These are phyloP conservation scores for Steatornis caripensis DNA, from an alignment of 2,113 vertebrate genomes.

Conservation along the genomic window DNA sequence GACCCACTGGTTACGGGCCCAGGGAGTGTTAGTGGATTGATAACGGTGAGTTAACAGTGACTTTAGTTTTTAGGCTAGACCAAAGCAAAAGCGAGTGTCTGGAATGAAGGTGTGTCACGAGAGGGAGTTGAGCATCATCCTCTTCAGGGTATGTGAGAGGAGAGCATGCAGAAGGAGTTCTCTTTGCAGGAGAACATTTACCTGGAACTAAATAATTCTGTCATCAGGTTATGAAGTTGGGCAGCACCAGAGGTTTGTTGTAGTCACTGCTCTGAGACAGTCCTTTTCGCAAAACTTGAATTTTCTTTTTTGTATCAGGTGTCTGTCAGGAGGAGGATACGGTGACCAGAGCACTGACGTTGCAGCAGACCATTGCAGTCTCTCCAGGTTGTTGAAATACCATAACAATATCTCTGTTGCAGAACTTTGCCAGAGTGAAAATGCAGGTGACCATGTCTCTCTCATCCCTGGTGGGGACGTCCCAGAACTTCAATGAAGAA, in stretches of 20 bases:
- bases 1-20: neutral
- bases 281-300: neutral
- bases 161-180: neutral
- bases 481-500: conserved; percentile 97
- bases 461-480: conserved; percentile 94
- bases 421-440: conserved; percentile 98
- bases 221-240: neutral
- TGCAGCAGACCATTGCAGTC: neutral
- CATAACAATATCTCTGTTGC: conserved; percentile 24
- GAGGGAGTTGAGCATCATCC: neutral
- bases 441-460: conserved; percentile 99
- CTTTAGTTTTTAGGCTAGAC: neutral
- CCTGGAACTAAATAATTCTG: neutral
- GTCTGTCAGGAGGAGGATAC: neutral
- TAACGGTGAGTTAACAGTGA: neutral
- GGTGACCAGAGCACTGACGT: neutral
- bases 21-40: neutral
- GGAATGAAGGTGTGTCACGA: neutral
- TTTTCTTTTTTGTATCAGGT: neutral
- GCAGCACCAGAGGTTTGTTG: neutral
- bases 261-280: neutral
- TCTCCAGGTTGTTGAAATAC: neutral
- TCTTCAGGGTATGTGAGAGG: neutral
- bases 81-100: neutral
- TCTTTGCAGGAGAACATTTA: neutral